Evolutionary conservation across 1,140 invertebrate species (phyloP).

Genomic region (Eriocheir sinensis): DNA sequence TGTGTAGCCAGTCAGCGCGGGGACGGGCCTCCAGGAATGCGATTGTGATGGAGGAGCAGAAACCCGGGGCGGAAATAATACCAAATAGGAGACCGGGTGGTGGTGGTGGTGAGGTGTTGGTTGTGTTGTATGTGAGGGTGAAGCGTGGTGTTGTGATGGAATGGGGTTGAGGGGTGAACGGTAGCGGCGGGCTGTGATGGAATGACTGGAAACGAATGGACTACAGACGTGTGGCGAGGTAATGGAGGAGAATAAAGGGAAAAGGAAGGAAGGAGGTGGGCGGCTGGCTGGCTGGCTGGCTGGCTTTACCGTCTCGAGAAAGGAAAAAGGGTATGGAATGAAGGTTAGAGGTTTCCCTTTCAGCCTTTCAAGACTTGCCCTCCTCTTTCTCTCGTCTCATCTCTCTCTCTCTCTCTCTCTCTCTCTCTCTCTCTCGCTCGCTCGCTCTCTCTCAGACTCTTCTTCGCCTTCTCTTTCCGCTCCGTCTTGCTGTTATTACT

Average conservation of each 20-base stretch:
- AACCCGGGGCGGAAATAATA: not conserved
- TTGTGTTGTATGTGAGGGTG: too few species aligned
- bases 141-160: not conserved
- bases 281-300: not conserved
- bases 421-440: not conserved
- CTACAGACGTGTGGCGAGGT: not conserved
- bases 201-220: conserved; percentile 1
- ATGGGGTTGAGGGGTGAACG: not conserved
- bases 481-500: not conserved
- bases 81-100: not conserved
- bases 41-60: conserved; percentile 22
- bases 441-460: too few species aligned
- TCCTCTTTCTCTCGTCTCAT: not conserved
- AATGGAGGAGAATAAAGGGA: conserved; percentile 24
- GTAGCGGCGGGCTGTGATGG: not conserved
- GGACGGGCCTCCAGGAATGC: not conserved
- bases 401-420: not conserved
- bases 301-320: too few species aligned
- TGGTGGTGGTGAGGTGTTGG: too few species aligned
- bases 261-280: not conserved
- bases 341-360: not conserved
- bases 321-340: too few species aligned
- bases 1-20: not conserved
- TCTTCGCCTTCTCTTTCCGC: too few species aligned
- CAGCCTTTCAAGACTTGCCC: not conserved